Evolutionary conservation across 2,888 invertebrate genomes (phyloP), one percentile per base, ranked within the genome.

Genomic region (Epirrita christyi): DNA sequence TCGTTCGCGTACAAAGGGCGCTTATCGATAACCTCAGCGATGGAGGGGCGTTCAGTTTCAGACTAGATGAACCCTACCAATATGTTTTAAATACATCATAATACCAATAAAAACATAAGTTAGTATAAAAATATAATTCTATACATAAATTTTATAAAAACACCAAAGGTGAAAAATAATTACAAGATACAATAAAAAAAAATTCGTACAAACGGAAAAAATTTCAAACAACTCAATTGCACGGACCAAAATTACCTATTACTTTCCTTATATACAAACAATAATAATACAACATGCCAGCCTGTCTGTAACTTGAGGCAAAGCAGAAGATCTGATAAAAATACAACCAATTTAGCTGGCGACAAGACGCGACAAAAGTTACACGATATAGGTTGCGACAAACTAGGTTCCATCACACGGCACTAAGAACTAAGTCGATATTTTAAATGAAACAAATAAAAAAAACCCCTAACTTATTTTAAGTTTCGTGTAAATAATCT

Each of bases 221-320:
- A 54, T 53, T 47, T 21, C 52, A 46, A 61, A 54, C 52, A 46
- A 56, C 42, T 55, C 52, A 38, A 54, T 57, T 55, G 45, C 58
- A 62, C 56, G 46, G 47, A 54, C 44, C 47, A 42, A 48, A 50
- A 50, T 55, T 55, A 60, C 47, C 50, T 59, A 47, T 58, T 49
- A 56, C 28, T 52, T 55, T 59, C 44, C 61, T 64, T 67, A 67
- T 67, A 63, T 67, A 67, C 63, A 67, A 59, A 66, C 51, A 55
- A 53, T 56, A 59, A 57, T 55, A 59, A 51, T 63, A 66, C 63
- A 63, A 63, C 59, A 45, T 41, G 32, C 43, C 59, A 41, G 56
- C 57, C 34, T 27, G 34, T 36, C 55, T 37, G 50, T 55, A 60
- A 60, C 53, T 34, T 38, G 9, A 40, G 14, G 14, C 3, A 40